Evolutionary conservation across 1,140 invertebrate genomes (phyloP).

Genomic region (Zaprionus ornatus): DNA sequence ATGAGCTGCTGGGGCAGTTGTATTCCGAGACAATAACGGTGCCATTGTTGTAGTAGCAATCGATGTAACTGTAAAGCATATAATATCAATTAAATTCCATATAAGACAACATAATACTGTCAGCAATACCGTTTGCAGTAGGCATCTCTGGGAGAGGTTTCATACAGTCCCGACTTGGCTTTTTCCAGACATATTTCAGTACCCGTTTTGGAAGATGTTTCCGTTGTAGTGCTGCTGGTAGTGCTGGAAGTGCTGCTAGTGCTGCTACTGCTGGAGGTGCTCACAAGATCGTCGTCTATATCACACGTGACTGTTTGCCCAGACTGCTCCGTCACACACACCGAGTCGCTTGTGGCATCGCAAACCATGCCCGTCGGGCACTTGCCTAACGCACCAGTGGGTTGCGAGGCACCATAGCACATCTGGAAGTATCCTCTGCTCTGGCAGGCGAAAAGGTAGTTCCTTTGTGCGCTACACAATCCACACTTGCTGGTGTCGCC

Average conservation of each 20-base stretch:
- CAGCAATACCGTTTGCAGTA: conserved; percentile 61
- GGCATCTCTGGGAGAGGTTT: conserved; percentile 54
- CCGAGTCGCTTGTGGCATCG: conserved; percentile 60
- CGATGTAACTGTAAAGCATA: conserved; percentile 62
- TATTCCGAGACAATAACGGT: conserved; percentile 53
- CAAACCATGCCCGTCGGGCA: conserved; percentile 67
- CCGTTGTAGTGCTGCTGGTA: neutral
- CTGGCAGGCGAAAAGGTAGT: conserved; percentile 71
- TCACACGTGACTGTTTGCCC: conserved; percentile 58
- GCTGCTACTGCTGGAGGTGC: neutral
- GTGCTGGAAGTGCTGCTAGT: conserved; percentile 14
- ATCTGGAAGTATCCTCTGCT: conserved; percentile 74
- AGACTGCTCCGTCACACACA: conserved; percentile 49
- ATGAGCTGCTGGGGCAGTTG: conserved; percentile 46
- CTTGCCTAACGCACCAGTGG: conserved; percentile 58
- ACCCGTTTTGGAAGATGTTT: conserved; percentile 25
- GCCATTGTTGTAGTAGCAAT: conserved; percentile 52
- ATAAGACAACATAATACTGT: neutral
- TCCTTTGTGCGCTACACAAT: conserved; percentile 67
- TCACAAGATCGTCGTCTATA: conserved; percentile 54
- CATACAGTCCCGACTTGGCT: conserved; percentile 54
- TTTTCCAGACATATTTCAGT: conserved; percentile 43
- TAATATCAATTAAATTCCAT: neutral
- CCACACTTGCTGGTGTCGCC: conserved; percentile 74
- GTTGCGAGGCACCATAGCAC: conserved; percentile 71